Base-by-base conservation (phyloP, 1,140 invertebrate species). In the Ceratosolen solmsi region DNA sequence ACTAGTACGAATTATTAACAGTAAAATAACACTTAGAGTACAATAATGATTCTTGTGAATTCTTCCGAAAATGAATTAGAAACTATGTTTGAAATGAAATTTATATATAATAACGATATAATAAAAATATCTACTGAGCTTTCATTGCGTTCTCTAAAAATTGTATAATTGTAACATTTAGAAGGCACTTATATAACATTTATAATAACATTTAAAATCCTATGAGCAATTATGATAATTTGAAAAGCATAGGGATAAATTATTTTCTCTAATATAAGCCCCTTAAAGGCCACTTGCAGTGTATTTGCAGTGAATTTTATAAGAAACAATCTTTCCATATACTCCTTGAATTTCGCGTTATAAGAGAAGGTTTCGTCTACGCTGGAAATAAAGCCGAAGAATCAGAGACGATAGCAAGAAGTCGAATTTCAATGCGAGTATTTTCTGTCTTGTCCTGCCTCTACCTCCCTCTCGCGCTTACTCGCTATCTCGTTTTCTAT, bases 341-440 rank as follows among this genome's bases (percentile, higher is more conserved):
- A 33, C 46, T 68, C 75, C 33, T 70, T 56, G 77, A 68, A 79
- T 71, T 36, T 68, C 30, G 49, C 49, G 33, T 20, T 70, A 54
- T 79, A 58, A 79, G 68, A 79, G 58, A 79, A 36, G 51, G 51
- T 46, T 41, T 54, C 51, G 7, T 36, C 51, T 8, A 17, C 13
- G 63, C 68, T 79, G 78, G 11, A 79, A 72, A 60, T 79, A 72
- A 72, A 79, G 49, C 38, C 51, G 30, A 72, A 72, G 68, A 79
- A 56, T 79, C 70, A 71, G 68, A 70, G 51, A 54, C 68, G 78
- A 79, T 79, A 72, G 71, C 71, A 79, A 79, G 68, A 79, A 79
- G 78, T 79, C 78, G 78, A 79, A 79, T 79, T 72, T 79, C 78
- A 79, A 79, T 79, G 78, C 65, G 77, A n/a, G 65, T n/a, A 58